Percentiles rank a stretch among this genome's conserved stretches.
These are phyloP conservation scores for Sisyra terminalis DNA, from an alignment of 2,888 invertebrate genomes.

Conservation along the genomic window DNA sequence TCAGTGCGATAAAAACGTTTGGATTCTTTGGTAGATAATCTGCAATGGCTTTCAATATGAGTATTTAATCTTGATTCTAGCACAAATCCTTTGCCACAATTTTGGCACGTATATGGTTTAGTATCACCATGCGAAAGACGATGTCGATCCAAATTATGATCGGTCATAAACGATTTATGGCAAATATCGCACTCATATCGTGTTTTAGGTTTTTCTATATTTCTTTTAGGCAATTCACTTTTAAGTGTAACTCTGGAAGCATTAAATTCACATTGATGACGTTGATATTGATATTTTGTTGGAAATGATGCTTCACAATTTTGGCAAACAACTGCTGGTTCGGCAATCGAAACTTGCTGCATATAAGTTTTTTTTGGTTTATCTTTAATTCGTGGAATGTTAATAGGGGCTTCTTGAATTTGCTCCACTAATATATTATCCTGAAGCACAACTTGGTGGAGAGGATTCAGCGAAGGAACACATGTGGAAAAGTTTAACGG, in stretches of 20 bases:
- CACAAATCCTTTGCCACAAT: slow-evolving; percentile 27
- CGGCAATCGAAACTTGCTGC: slow-evolving; percentile 14
- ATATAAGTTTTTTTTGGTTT: slow-evolving; percentile 13
- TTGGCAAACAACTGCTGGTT: slow-evolving; percentile 25
- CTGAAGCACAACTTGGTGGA: slow-evolving; percentile 5
- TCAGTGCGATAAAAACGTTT: slow-evolving; percentile 28
- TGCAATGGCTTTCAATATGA: slow-evolving; percentile 28
- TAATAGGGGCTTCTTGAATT: slow-evolving; percentile 1
- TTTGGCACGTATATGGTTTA: slow-evolving; percentile 24
- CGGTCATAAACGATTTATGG: slow-evolving; percentile 25
- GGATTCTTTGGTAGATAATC: slow-evolving; percentile 24
- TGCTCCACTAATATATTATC: slow-evolving; percentile 5
- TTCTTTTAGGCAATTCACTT: slow-evolving; percentile 21
- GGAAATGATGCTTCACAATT: slow-evolving; percentile 28
- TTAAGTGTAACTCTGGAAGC: slow-evolving; percentile 26
- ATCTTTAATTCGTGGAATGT: slow-evolving; percentile 10
- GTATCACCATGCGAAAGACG: slow-evolving; percentile 23
- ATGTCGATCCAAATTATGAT: slow-evolving; percentile 25
- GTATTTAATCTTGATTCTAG: slow-evolving; percentile 26
- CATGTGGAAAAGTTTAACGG: slow-evolving; percentile 17
- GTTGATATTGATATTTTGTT: slow-evolving; percentile 28
- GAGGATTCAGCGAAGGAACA: slow-evolving; percentile 9
- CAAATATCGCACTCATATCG: slow-evolving; percentile 24
- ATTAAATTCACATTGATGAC: slow-evolving; percentile 28
- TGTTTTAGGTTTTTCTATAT: slow-evolving; percentile 22